Conservation (phyloP, 2,113 vertebrate species). For the Pygathrix nemaeus region DNA sequence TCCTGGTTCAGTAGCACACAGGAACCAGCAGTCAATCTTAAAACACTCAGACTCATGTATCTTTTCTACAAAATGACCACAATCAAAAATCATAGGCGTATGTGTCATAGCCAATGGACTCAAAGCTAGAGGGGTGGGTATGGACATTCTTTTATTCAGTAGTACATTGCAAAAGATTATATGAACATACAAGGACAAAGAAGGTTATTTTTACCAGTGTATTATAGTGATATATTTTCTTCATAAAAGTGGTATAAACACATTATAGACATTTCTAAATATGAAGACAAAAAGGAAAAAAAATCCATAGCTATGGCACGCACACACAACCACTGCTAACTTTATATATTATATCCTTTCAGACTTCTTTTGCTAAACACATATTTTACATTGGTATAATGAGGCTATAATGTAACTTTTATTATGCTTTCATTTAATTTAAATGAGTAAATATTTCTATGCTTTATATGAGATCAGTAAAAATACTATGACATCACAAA, state of each 20-base stretch:
- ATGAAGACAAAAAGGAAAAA: background rate
- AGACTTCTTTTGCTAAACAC: background rate
- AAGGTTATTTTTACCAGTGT: background rate
- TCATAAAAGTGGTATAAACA: background rate
- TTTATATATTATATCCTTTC: background rate
- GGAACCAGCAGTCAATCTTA: background rate
- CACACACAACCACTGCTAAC: background rate
- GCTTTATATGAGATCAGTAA: background rate
- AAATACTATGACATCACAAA: background rate
- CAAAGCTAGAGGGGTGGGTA: background rate
- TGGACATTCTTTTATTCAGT: background rate
- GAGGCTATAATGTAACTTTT: background rate
- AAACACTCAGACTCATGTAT: background rate
- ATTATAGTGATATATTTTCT: background rate
- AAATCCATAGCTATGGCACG: background rate
- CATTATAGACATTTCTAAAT: background rate
- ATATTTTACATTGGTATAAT: background rate
- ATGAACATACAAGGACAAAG: background rate
- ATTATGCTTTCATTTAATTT: constrained; percentile 21
- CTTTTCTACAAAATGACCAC: background rate
- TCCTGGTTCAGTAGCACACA: background rate
- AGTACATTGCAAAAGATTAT: background rate
- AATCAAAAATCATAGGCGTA: background rate
- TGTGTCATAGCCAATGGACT: background rate
- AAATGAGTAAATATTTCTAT: background rate